phyloP scores from a whole-genome alignment of 2,797 vertebrate species.

The Catamblyrhynchus diadema region DNA sequence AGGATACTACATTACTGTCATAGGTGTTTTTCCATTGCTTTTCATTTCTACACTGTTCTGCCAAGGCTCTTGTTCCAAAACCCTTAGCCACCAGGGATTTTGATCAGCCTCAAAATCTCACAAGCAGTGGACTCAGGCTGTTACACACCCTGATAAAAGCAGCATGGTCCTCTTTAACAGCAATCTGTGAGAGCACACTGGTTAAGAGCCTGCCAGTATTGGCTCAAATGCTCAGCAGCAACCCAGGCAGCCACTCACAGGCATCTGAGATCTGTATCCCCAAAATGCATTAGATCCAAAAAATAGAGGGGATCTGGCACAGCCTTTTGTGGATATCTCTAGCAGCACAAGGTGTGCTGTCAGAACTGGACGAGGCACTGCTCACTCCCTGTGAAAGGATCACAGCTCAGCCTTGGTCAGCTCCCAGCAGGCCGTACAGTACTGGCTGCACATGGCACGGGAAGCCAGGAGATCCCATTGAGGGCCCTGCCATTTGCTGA shows the following conservation, averaged over 20 bases:
- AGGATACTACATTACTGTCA: background rate
- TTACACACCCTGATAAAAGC: background rate
- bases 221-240: background rate
- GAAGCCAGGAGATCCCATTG: background rate
- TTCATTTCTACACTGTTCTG: background rate
- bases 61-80: background rate
- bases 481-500: background rate
- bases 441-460: fast-evolving
- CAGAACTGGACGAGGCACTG: background rate
- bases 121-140: background rate
- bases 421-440: background rate
- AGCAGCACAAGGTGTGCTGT: background rate
- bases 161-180: background rate
- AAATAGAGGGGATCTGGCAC: background rate
- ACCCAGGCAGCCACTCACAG: background rate
- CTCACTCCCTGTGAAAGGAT: background rate
- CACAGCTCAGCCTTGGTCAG: background rate
- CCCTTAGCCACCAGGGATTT: background rate
- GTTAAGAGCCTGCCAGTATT: background rate
- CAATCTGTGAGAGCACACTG: background rate
- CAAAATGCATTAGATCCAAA: background rate
- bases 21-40: background rate
- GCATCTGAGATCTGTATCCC: background rate
- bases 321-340: background rate
- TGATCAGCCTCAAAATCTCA: background rate